Evolutionary conservation across 2,797 vertebrate genomes (phyloP), one percentile per base, ranked within the genome.

Genomic region (Acomys russatus): DNA sequence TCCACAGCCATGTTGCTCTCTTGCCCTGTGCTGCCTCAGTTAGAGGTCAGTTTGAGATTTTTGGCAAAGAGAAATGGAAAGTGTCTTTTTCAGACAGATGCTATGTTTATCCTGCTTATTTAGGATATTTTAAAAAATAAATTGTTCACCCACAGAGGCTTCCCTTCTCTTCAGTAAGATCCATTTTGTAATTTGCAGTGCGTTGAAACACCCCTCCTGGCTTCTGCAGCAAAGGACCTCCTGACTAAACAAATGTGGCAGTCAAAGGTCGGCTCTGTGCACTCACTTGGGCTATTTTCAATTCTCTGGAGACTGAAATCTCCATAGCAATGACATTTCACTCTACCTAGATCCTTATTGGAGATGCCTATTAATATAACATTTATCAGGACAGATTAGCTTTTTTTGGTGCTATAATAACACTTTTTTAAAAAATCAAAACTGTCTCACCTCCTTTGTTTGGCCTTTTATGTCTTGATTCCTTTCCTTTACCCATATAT

Each of bases 1-100:
- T 90, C 83, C 77, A 64, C 35, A n/a, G 30, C 79, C 63, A 38
- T 94, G 90, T 83, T 91, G 88, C 91, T 95, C 90, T 71, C 76
- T 83, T 96, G 91, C 84, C 87, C 87, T 88, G 68, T 23, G 51
- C 83, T 88, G 74, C 44, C 87, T 87, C 66, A 28, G 33, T 51
- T 88, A 88, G 95, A 97, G 90, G 92, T 87, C 82, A 92, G 78
- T 97, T 76, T 59, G 83, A 0, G 54, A 95, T 97, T 97, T 86
- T 97, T 98, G 98, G 98, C 97, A 96, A 83, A 93, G 83, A 93
- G 88, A 98, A 98, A 95, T 98, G 98, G 98, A 98, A 98, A 98
- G 97, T 97, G 73, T 98, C 90, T 97, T 97, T 98, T 96, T 94
- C 93, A 66, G 94, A 94, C 96, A 94, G 94, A 88, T 96, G 97